Evolutionary conservation across 2,113 vertebrate species (phyloP).

Genomic region (Hystrix cristata): DNA sequence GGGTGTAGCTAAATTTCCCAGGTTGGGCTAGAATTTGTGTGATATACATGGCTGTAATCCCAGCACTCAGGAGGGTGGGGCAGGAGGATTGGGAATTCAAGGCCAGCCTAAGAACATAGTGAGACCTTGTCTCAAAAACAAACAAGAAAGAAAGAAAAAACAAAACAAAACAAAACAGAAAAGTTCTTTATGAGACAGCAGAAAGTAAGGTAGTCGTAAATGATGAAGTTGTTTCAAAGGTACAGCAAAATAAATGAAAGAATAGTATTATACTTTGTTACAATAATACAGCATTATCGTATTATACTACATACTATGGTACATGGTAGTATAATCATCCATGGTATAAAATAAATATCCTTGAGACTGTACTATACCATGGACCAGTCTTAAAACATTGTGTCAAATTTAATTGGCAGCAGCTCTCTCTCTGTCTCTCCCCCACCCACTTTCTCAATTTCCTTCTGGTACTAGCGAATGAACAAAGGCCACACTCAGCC

Average conservation of each 20-base stretch:
- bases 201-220: background rate
- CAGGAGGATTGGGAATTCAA: background rate
- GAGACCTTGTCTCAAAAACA: background rate
- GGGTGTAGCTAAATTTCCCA: background rate
- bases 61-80: background rate
- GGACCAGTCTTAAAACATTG: background rate
- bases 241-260: background rate
- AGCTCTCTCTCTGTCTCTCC: background rate
- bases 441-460: background rate
- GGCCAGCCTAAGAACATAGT: background rate
- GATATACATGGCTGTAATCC: background rate
- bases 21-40: background rate
- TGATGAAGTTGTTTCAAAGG: conserved; percentile 16
- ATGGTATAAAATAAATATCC: background rate
- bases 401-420: background rate
- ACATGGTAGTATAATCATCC: background rate
- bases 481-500: background rate
- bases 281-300: background rate
- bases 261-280: background rate
- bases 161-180: background rate
- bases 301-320: background rate
- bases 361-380: background rate
- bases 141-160: background rate
- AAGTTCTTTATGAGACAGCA: background rate
- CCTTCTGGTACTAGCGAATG: background rate